These are phyloP conservation scores for Macroglossus sobrinus DNA, from an alignment of 2,113 vertebrate species.

Conservation along the genomic window DNA sequence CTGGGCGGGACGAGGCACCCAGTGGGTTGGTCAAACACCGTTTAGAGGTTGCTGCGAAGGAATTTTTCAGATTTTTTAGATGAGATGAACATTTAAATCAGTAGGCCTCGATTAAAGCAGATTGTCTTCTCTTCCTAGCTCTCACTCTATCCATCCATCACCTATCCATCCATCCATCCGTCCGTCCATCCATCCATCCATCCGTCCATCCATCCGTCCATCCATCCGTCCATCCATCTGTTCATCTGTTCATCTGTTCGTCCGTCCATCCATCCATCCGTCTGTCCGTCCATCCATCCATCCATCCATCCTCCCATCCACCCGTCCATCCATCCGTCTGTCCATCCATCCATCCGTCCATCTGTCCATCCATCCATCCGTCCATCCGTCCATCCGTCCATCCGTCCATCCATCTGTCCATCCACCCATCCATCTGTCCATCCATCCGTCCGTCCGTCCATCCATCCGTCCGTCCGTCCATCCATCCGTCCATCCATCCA, in stretches of 20 bases:
- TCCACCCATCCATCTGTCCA: background rate
- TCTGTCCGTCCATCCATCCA: background rate
- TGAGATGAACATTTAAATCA: background rate
- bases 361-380: rapidly evolving
- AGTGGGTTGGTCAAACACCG: background rate
- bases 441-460: too few relatives aligned
- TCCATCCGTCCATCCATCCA: too few relatives aligned
- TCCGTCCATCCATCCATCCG: rapidly evolving
- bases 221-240: too few relatives aligned
- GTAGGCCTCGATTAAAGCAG: background rate
- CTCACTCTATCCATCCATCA: background rate
- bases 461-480: background rate
- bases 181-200: background rate
- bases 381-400: background rate
- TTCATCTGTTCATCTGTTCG: rapidly evolving
- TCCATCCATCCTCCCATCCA: background rate
- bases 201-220: background rate
- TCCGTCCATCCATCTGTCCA: background rate
- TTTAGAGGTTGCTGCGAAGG: background rate
- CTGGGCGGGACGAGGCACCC: background rate
- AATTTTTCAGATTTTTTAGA: background rate
- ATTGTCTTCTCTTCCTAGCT: too few relatives aligned
- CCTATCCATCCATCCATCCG: rapidly evolving
- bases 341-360: too few relatives aligned
- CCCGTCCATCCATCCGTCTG: too few relatives aligned